Evolutionary conservation across 2,113 vertebrate genomes (phyloP).

Genomic region (Lipotes vexillifer): DNA sequence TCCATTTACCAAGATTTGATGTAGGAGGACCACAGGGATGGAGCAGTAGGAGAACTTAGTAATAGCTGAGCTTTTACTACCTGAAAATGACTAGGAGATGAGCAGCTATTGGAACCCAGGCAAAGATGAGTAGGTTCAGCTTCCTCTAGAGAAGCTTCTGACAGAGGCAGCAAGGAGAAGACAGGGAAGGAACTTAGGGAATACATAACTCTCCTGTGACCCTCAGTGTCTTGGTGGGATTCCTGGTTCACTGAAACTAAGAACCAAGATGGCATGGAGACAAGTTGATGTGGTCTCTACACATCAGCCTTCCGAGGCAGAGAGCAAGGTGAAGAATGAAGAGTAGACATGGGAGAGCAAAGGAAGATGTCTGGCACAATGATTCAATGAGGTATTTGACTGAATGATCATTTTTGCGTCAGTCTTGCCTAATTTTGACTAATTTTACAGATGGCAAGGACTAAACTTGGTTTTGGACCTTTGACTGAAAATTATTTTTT

Average conservation of each 20-base stretch:
- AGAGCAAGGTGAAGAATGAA: not conserved
- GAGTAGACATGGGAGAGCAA: not conserved
- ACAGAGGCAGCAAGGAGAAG: fast-evolving
- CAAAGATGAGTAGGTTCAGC: not conserved
- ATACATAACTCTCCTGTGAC: not conserved
- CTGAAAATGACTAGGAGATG: not conserved
- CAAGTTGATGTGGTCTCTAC: not conserved
- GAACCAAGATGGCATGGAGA: fast-evolving
- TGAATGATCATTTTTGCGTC: not conserved
- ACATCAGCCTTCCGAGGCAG: not conserved
- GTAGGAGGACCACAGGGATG: not conserved
- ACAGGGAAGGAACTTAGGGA: fast-evolving
- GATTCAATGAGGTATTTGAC: not conserved
- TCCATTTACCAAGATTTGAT: not conserved
- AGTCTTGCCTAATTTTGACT: not conserved
- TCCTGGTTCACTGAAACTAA: not conserved
- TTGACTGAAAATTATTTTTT: not conserved
- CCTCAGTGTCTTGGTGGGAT: not conserved
- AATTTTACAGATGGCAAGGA: not conserved
- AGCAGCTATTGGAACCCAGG: too few species aligned
- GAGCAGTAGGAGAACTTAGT: not conserved
- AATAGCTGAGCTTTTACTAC: fast-evolving
- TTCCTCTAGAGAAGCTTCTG: not conserved
- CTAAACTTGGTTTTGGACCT: not conserved
- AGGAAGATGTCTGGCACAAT: not conserved